Conservation (phyloP, 2,113 vertebrate genomes). For the Mormyrus iriodes region DNA sequence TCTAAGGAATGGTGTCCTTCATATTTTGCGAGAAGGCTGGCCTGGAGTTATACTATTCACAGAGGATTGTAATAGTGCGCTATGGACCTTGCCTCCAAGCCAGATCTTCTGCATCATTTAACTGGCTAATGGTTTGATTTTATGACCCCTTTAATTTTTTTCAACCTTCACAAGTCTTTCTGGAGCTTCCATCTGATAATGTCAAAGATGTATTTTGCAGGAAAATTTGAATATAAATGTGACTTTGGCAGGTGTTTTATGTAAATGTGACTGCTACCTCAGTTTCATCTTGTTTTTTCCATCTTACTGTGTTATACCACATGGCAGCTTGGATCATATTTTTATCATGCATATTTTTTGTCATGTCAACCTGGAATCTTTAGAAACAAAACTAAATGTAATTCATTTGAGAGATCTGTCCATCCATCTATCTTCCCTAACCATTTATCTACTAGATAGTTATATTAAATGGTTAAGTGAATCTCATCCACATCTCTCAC, state of each 20-base stretch:
- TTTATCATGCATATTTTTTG: neutral
- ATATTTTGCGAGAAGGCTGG: neutral
- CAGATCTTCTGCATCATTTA: conserved; percentile 27
- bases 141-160: conserved; percentile 18
- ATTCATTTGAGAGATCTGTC: neutral
- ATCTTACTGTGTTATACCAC: neutral
- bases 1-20: neutral
- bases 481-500: neutral
- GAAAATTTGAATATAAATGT: neutral
- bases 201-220: neutral
- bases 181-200: conserved; percentile 18
- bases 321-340: neutral
- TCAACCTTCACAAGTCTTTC: conserved; percentile 22
- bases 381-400: neutral
- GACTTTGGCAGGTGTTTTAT: neutral
- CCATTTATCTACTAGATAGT: neutral
- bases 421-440: neutral
- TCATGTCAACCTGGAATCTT: neutral
- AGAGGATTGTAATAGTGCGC: neutral
- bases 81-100: neutral
- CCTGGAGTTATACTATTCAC: neutral
- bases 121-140: conserved; percentile 20
- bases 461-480: neutral
- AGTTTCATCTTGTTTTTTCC: neutral
- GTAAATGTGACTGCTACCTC: neutral